Conservation (phyloP, 1,140 invertebrate species). For the Chymomyza costata region DNA sequence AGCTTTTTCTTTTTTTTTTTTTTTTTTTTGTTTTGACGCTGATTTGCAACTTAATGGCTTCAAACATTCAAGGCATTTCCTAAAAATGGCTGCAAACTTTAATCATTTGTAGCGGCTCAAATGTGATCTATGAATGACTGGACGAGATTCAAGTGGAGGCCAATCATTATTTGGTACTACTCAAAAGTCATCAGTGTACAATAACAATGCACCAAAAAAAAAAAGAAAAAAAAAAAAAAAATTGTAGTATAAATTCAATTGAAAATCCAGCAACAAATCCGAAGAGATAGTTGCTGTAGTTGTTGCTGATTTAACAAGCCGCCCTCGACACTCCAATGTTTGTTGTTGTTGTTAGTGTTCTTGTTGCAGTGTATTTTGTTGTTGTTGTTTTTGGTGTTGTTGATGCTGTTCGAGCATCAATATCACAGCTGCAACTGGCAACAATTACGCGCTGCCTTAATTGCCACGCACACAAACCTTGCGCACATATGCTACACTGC, state of each 20-base stretch:
- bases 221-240: slow-evolving; percentile 23
- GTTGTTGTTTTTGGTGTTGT: slow-evolving; percentile 27
- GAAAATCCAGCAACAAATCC: slow-evolving; percentile 16
- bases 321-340: too few relatives aligned
- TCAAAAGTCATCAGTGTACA: slow-evolving; percentile 51
- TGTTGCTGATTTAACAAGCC: neutral
- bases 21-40: too few relatives aligned
- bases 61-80: too few relatives aligned
- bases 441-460: slow-evolving; percentile 69
- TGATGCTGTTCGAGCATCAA: slow-evolving; percentile 31
- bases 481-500: neutral
- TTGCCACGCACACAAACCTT: slow-evolving; percentile 48
- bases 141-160: slow-evolving; percentile 39
- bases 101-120: slow-evolving; percentile 36
- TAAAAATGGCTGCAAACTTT: slow-evolving; percentile 48
- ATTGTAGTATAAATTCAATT: neutral
- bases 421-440: slow-evolving; percentile 59
- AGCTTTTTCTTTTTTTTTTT: too few relatives aligned
- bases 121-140: neutral
- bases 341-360: slow-evolving; percentile 25
- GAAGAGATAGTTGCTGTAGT: slow-evolving; percentile 8
- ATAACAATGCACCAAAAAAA: too few relatives aligned
- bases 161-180: slow-evolving; percentile 61
- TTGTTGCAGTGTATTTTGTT: slow-evolving; percentile 13
- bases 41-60: neutral